These are phyloP conservation scores for Mesembrinibis cayennensis DNA, from an alignment of 2,113 vertebrate genomes.

Conservation along the genomic window DNA sequence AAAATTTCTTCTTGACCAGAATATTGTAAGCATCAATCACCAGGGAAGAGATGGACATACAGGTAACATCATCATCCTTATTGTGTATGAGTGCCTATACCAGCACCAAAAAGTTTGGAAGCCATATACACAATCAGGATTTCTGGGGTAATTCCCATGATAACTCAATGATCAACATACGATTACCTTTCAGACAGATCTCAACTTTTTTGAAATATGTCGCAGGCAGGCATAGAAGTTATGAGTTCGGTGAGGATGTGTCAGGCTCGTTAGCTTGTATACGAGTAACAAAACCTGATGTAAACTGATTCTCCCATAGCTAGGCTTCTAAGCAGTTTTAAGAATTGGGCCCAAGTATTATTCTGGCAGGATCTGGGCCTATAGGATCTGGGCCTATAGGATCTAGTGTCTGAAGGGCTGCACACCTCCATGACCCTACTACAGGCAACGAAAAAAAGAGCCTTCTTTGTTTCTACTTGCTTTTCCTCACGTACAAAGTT, in stretches of 20 bases:
- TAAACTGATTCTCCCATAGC: neutral
- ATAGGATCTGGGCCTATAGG: rapidly evolving
- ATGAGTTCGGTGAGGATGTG: neutral
- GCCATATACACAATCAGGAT: neutral
- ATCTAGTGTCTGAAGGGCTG: neutral
- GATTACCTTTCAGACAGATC: neutral
- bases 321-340: neutral
- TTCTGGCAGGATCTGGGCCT: neutral
- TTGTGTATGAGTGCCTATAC: rapidly evolving
- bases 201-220: neutral
- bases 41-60: constrained; percentile 95
- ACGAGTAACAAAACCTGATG: neutral
- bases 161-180: neutral
- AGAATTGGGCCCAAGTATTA: neutral
- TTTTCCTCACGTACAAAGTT: neutral
- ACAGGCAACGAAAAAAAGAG: too few species aligned
- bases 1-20: constrained; percentile 90
- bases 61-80: constrained; percentile 65
- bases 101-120: neutral
- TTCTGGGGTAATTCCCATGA: neutral
- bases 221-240: neutral
- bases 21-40: constrained; percentile 87
- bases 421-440: neutral
- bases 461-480: neutral
- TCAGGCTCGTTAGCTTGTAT: neutral